Evolutionary conservation across 2,797 vertebrate genomes (phyloP).

Genomic region (Enteromius mattozi): DNA sequence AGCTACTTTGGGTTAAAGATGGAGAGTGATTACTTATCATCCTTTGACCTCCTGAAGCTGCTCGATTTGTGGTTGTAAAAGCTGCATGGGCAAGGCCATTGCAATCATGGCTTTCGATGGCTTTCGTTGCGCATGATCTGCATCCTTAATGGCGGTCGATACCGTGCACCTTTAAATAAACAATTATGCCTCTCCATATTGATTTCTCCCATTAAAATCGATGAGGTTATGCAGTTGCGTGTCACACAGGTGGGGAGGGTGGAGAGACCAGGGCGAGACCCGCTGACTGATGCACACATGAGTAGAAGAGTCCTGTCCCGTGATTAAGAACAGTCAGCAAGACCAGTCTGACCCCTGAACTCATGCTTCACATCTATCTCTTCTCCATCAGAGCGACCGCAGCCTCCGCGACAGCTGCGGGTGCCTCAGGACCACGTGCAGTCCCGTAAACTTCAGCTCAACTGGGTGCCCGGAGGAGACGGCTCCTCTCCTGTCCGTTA

Average conservation of each 20-base stretch:
- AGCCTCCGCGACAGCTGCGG: slow-evolving; percentile 85
- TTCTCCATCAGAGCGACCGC: slow-evolving; percentile 83
- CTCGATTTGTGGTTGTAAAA: slow-evolving; percentile 77
- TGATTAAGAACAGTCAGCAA: slow-evolving; percentile 60
- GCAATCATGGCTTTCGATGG: slow-evolving; percentile 65
- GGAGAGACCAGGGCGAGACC: slow-evolving; percentile 23
- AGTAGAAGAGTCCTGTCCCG: background rate
- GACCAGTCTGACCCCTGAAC: slow-evolving; percentile 47
- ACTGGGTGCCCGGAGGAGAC: slow-evolving; percentile 87
- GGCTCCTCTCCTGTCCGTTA: slow-evolving; percentile 92
- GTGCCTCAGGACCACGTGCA: slow-evolving; percentile 86
- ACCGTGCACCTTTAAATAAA: slow-evolving; percentile 79
- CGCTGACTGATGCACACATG: slow-evolving; percentile 37
- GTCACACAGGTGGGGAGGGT: slow-evolving; percentile 24
- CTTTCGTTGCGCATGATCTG: slow-evolving; percentile 73
- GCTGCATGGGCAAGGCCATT: slow-evolving; percentile 62
- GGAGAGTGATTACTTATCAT: slow-evolving; percentile 36
- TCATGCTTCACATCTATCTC: slow-evolving; percentile 33
- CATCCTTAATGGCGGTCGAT: slow-evolving; percentile 80
- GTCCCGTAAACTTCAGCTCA: slow-evolving; percentile 82
- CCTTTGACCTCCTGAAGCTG: slow-evolving; percentile 53
- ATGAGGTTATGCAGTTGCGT: slow-evolving; percentile 59
- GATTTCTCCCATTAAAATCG: slow-evolving; percentile 73
- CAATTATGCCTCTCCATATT: slow-evolving; percentile 77
- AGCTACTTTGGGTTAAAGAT: slow-evolving; percentile 14